Percentiles rank a stretch among this genome's conserved stretches.
Evolutionary conservation across 2,113 vertebrate genomes (phyloP).

Genomic region (Ciconia stormi): DNA sequence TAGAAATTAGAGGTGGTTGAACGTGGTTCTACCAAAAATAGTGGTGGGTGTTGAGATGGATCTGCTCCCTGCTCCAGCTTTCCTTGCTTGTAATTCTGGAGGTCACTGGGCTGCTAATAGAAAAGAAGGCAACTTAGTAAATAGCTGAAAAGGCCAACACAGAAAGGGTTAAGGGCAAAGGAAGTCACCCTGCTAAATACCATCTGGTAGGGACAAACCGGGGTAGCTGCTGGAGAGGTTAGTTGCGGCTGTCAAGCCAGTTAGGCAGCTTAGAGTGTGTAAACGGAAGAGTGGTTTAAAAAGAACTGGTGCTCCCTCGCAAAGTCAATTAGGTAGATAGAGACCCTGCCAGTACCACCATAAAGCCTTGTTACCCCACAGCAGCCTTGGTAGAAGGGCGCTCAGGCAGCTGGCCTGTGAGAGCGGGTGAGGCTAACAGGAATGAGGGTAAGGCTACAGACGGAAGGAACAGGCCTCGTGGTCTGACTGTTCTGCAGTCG

Average conservation of each 20-base stretch:
- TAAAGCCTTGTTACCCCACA: background rate
- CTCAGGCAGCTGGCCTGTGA: background rate
- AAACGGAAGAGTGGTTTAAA: background rate
- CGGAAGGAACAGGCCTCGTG: rapidly evolving
- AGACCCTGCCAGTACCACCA: background rate
- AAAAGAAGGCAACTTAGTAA: background rate
- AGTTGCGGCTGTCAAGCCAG: background rate
- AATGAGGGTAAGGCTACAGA: background rate
- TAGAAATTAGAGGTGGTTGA: background rate
- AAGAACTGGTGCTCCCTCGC: background rate
- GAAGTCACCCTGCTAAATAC: background rate
- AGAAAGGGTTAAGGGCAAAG: background rate
- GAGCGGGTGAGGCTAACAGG: background rate
- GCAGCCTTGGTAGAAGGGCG: background rate
- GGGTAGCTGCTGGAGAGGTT: background rate
- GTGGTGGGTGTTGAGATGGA: background rate
- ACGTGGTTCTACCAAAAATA: background rate
- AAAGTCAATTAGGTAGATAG: background rate
- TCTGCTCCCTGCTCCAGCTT: background rate
- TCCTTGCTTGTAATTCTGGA: background rate
- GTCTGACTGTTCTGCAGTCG: rapidly evolving
- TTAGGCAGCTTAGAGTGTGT: background rate
- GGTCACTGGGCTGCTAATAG: background rate
- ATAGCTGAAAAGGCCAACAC: background rate
- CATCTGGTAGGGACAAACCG: background rate